Evolutionary conservation across 2,113 vertebrate genomes (phyloP).

Genomic region (Tretioscincus oriximinensis): DNA sequence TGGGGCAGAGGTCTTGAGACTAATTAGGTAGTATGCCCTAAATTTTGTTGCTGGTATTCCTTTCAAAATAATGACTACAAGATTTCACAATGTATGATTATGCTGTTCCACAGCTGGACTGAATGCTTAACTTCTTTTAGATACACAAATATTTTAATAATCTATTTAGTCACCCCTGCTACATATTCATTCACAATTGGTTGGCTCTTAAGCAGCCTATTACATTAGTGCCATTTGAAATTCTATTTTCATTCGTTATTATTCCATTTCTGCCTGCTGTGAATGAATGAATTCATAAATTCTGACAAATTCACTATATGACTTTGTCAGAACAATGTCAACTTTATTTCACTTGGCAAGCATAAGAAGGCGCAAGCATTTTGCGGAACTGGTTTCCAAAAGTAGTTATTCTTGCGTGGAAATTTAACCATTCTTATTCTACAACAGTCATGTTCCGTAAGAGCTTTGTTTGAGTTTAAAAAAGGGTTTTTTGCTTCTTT

Average conservation of each 20-base stretch:
- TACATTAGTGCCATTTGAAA: slow-evolving; percentile 43
- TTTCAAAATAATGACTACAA: slow-evolving; percentile 27
- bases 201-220: slow-evolving; percentile 33
- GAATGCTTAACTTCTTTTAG: slow-evolving; percentile 49
- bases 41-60: slow-evolving; percentile 14
- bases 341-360: slow-evolving; percentile 54
- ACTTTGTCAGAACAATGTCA: slow-evolving; percentile 64
- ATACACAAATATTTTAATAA: slow-evolving; percentile 62
- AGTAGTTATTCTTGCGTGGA: slow-evolving; percentile 45
- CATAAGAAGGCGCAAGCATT: slow-evolving; percentile 12
- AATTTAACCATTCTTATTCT: slow-evolving; percentile 32
- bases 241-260: slow-evolving; percentile 53
- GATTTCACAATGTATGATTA: slow-evolving; percentile 50
- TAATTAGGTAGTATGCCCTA: slow-evolving; percentile 31
- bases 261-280: slow-evolving; percentile 42
- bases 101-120: neutral
- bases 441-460: slow-evolving; percentile 1
- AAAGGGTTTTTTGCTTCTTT: neutral
- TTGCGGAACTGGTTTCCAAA: slow-evolving; percentile 45
- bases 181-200: slow-evolving; percentile 51
- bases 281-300: no score
- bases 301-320: slow-evolving; percentile 52
- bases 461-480: slow-evolving; percentile 36
- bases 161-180: slow-evolving; percentile 57
- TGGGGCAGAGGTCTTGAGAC: slow-evolving; percentile 15